These are phyloP conservation scores for Mythimna ferrago DNA, from an alignment of 2,888 invertebrate species.

Conservation along the genomic window DNA sequence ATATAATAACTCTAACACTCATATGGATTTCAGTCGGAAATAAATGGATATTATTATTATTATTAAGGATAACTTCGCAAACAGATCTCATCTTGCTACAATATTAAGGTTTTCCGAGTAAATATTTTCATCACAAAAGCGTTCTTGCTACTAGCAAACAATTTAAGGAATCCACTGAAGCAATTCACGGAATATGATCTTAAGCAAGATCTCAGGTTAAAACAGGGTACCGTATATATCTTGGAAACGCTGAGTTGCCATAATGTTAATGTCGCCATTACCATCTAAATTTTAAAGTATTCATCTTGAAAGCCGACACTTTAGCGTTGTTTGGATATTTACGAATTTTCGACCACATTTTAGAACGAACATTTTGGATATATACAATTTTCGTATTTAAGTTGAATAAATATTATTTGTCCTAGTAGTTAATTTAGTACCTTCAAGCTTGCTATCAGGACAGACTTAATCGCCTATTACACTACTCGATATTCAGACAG, in stretches of 20 bases:
- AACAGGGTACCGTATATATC: slow-evolving; percentile 39
- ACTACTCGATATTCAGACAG: too few species aligned
- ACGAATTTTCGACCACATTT: slow-evolving; percentile 27
- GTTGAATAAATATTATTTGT: neutral
- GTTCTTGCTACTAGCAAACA: slow-evolving; percentile 26
- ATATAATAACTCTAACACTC: too few species aligned
- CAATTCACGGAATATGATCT: slow-evolving; percentile 57
- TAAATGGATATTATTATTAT: too few species aligned
- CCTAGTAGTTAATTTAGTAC: too few species aligned
- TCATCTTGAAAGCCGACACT: slow-evolving; percentile 59
- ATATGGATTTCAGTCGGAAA: too few species aligned
- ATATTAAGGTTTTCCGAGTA: neutral
- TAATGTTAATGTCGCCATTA: slow-evolving; percentile 57
- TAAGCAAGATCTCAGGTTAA: slow-evolving; percentile 53
- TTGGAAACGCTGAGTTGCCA: slow-evolving; percentile 40
- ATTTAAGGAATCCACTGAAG: slow-evolving; percentile 34
- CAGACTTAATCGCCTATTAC: too few species aligned
- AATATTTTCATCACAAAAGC: slow-evolving; percentile 29
- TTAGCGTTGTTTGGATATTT: slow-evolving; percentile 40
- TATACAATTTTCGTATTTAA: neutral
- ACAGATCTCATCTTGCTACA: neutral
- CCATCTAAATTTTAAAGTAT: slow-evolving; percentile 56
- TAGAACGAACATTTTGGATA: neutral
- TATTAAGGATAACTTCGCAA: neutral
- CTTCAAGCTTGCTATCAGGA: too few species aligned